A percentile compares a stretch with the other conserved stretches of the same genome.
Conservation (phyloP, 2,888 invertebrate species). For the Liodrosophila aerea region DNA sequence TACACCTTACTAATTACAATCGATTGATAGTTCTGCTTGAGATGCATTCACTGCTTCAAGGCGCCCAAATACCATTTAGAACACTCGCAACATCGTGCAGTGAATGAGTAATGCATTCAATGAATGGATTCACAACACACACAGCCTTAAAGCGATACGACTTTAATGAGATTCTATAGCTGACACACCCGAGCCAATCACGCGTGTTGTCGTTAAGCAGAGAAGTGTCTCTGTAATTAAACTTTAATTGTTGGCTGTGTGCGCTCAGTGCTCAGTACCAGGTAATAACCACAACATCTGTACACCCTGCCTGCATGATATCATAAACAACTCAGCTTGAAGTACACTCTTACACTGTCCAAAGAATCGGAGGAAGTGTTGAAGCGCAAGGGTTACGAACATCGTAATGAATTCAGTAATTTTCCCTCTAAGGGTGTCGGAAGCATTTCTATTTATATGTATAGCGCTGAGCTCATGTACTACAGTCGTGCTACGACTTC, state of each 20-base stretch:
- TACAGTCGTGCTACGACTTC: slow-evolving; percentile 7
- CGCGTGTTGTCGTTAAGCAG: slow-evolving; percentile 20
- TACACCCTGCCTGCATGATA: slow-evolving; percentile 11
- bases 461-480: neutral
- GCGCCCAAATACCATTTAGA: slow-evolving; percentile 32
- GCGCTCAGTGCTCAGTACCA: neutral
- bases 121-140: neutral
- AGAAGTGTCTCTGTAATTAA: slow-evolving; percentile 23
- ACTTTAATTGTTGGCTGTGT: slow-evolving; percentile 23
- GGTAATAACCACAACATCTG: neutral
- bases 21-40: neutral
- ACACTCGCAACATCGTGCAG: slow-evolving; percentile 14
- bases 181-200: slow-evolving; percentile 24
- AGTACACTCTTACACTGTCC: too few species aligned
- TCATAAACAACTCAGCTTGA: too few species aligned
- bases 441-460: slow-evolving; percentile 6
- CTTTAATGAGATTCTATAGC: slow-evolving; percentile 27
- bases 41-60: neutral
- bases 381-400: slow-evolving; percentile 18
- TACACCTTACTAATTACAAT: neutral
- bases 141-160: slow-evolving; percentile 18
- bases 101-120: slow-evolving; percentile 23
- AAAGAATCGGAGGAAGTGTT: neutral
- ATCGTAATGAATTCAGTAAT: slow-evolving; percentile 15
- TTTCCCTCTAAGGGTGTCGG: slow-evolving; percentile 4